phyloP scores from a whole-genome alignment of 2,888 invertebrate genomes.

The Pteria penguin region DNA sequence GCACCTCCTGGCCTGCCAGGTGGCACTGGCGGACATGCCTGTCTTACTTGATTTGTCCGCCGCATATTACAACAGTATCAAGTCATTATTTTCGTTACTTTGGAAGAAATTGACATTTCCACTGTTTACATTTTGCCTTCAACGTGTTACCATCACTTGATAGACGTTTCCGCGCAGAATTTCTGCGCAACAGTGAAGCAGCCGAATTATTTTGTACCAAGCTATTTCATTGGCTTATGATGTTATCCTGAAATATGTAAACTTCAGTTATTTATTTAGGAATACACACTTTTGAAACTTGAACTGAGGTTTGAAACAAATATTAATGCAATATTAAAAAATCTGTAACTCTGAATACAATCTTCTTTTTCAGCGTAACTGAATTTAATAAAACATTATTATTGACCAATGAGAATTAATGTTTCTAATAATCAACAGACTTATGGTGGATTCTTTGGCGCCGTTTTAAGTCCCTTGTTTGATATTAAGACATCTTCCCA shows the following conservation, averaged over 20 bases:
- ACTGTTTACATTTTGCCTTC: constrained; percentile 20
- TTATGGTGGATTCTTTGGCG: constrained; percentile 44
- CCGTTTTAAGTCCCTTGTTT: constrained; percentile 28
- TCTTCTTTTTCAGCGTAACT: too few species aligned
- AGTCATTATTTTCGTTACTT: constrained; percentile 2
- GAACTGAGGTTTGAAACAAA: too few species aligned
- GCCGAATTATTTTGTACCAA: background rate
- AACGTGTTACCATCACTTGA: constrained; percentile 20
- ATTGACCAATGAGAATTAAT: background rate
- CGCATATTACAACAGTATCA: background rate
- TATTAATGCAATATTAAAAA: too few species aligned
- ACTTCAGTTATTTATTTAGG: too few species aligned
- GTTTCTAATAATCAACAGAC: too few species aligned
- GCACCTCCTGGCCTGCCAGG: background rate
- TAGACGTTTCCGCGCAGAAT: constrained; percentile 7
- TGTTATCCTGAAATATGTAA: too few species aligned
- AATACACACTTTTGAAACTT: too few species aligned
- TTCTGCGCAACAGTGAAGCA: background rate
- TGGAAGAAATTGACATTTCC: constrained; percentile 4
- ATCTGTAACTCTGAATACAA: too few species aligned
- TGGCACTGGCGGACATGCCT: background rate
- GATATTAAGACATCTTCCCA: too few species aligned
- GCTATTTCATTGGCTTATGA: background rate
- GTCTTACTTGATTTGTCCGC: constrained; percentile 1
- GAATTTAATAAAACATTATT: too few species aligned